Evolutionary conservation across 2,888 invertebrate species (phyloP).

Genomic region (Schizaphis graminum): DNA sequence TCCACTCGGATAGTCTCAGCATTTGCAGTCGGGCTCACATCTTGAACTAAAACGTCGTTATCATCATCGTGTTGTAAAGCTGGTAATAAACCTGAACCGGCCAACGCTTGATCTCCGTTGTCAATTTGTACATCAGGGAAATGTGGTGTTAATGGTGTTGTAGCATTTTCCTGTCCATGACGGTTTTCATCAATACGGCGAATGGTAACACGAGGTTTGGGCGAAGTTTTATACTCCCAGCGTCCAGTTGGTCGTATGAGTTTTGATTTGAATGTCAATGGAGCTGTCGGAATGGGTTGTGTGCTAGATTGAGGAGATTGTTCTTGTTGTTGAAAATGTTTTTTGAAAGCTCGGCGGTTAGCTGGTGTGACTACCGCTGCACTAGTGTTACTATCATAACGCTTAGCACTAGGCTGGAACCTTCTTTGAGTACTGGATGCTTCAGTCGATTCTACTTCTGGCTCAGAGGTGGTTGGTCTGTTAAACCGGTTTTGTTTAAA

Average conservation of each 20-base stretch:
- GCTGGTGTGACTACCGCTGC: slow-evolving; percentile 51
- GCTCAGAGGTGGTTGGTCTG: slow-evolving; percentile 73
- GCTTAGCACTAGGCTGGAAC: slow-evolving; percentile 69
- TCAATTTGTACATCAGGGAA: slow-evolving; percentile 69
- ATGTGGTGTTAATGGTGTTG: slow-evolving; percentile 71
- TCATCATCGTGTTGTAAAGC: slow-evolving; percentile 70
- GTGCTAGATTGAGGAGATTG: slow-evolving; percentile 65
- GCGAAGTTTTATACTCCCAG: slow-evolving; percentile 92
- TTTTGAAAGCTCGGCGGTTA: slow-evolving; percentile 42
- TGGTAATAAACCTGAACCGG: slow-evolving; percentile 75
- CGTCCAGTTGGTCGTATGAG: slow-evolving; percentile 86
- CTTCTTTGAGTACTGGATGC: slow-evolving; percentile 70
- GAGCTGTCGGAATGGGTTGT: slow-evolving; percentile 71
- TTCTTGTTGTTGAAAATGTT: slow-evolving; percentile 58
- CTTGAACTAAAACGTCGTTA: slow-evolving; percentile 68
- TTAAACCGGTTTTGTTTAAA: slow-evolving; percentile 71
- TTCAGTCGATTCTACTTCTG: slow-evolving; percentile 69
- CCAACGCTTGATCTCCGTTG: slow-evolving; percentile 79
- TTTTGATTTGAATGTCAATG: slow-evolving; percentile 84
- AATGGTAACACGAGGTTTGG: slow-evolving; percentile 87
- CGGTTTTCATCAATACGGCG: slow-evolving; percentile 77
- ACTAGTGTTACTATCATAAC: slow-evolving; percentile 60
- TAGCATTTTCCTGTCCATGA: slow-evolving; percentile 66
- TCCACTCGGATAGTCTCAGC: slow-evolving; percentile 89
- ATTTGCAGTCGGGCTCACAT: slow-evolving; percentile 73